These are phyloP conservation scores for Mesoclemmys tuberculata DNA, from an alignment of 2,113 vertebrate species.

Conservation along the genomic window DNA sequence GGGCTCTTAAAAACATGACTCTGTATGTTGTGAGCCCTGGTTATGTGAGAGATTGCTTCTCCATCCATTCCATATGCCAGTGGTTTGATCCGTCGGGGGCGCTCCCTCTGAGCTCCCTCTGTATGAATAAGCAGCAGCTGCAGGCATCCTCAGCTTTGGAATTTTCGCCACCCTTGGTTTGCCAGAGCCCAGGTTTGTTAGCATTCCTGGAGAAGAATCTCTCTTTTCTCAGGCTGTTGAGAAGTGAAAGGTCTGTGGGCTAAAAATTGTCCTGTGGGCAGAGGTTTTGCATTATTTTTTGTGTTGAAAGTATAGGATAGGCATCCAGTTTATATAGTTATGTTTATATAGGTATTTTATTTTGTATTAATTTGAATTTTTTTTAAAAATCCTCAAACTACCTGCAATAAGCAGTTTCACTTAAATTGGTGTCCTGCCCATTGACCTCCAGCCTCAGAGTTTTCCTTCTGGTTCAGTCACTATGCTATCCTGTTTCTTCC, in stretches of 20 bases:
- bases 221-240: background rate
- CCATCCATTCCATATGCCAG: background rate
- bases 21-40: background rate
- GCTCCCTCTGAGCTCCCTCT: background rate
- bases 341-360: background rate
- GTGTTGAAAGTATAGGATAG: background rate
- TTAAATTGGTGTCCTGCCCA: background rate
- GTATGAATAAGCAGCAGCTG: background rate
- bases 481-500: background rate
- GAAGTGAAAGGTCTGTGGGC: background rate
- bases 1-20: background rate
- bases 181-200: background rate
- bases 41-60: background rate
- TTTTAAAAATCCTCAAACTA: background rate
- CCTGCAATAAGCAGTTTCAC: background rate
- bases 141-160: background rate
- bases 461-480: background rate
- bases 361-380: background rate
- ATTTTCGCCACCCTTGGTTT: background rate
- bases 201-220: accelerated
- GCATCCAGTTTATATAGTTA: background rate
- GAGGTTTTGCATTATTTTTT: background rate
- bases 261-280: background rate
- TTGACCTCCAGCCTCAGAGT: accelerated
- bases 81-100: background rate